Evolutionary conservation across 2,797 vertebrate species (phyloP), one percentile per base, ranked within the genome.

Genomic region (Sciurus vulgaris): DNA sequence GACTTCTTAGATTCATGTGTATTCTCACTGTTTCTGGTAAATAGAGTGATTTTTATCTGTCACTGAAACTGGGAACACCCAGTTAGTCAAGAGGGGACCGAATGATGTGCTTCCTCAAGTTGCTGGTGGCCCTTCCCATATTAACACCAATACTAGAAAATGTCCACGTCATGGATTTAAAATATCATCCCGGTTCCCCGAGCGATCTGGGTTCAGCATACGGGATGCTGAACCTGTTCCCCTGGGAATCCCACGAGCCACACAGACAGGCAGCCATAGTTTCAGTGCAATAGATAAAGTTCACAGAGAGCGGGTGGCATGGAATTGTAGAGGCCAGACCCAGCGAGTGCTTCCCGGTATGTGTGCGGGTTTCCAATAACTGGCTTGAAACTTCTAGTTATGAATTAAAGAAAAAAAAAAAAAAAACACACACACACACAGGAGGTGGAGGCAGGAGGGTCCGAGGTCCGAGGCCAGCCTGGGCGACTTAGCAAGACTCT

Each of bases 231-330:
- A 18, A 1, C 35, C 1, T 9, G 2, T 15, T n/a, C 7, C 51
- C 20, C 2, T 20, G 7, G n/a, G 24, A n/a, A 18, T 35, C 30
- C 30, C 56, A 13, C 0, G n/a, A 28, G 28, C 24, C 13, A 5
- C 1, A 8, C 1, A 22, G 20, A 41, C 3, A 18, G 0, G 4
- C 7, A 59, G 7, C 49, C 56, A 72, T 3, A 18, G 5, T 3
- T 69, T 73, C 20, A 12, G 2, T 2, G 8, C 7, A 0, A 10
- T 12, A 28, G 35, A 24, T 54, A 35, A 44, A 63, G 18, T 44
- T 73, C 33, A 18, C 13, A 26, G 3, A 30, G 0, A 0, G 3
- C 10, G 22, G 33, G 30, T 35, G 3, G 30, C 47, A 5, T 8
- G 44, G 24, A 54, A 24, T 47, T 17, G 13, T 3, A 65, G 30